Base-by-base conservation (phyloP, 2,113 vertebrate species). In the Prunella fulvescens region DNA sequence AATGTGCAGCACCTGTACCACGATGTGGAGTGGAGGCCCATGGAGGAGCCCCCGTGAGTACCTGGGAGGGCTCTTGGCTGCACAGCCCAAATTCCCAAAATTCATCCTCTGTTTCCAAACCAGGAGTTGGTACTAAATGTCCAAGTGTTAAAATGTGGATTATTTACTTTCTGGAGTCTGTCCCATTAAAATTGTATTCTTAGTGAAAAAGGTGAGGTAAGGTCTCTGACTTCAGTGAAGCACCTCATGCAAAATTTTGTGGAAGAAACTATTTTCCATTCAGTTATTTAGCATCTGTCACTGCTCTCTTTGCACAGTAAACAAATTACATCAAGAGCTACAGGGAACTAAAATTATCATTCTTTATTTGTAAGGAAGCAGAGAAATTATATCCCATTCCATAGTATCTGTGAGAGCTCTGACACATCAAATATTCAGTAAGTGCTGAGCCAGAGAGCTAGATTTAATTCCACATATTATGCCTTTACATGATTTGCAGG, bases 21-120 rank as follows among this genome's bases (percentile, higher is more conserved):
- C 14, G 98, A 99, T 1, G 98, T 99, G 90, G 99, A 99, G 95
- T 99, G 99, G 99, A 98, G 99, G 45, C 99, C 99, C 0, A 98
- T 99, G 99, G 98, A 99, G 19, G 98, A 98, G 6, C 99, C 99
- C 2, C 97, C 61, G 99, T 99, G 95, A 98, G 98, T 98, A 82
- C 56, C 42, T 53, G 50, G 31, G 14, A 56, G 19, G 45, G 25
- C 72, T 81, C 42, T 51, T 17, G 29, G 8, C 48, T 26, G n/a
- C 24, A 9, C 26, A 17, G 44, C 10, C 73, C 22, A 29, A 19
- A 23, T 29, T 54, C 44, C 35, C 2, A 1, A 29, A 28, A 11
- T 42, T 44, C 77, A 11, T 42, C 40, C 77, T 40, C 53, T 67
- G 5, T 31, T 80, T 69, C 28, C 67, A 66, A 70, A 39, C 12